These are phyloP conservation scores for Mus pahari DNA, from an alignment of 2,113 vertebrate genomes.

Conservation along the genomic window DNA sequence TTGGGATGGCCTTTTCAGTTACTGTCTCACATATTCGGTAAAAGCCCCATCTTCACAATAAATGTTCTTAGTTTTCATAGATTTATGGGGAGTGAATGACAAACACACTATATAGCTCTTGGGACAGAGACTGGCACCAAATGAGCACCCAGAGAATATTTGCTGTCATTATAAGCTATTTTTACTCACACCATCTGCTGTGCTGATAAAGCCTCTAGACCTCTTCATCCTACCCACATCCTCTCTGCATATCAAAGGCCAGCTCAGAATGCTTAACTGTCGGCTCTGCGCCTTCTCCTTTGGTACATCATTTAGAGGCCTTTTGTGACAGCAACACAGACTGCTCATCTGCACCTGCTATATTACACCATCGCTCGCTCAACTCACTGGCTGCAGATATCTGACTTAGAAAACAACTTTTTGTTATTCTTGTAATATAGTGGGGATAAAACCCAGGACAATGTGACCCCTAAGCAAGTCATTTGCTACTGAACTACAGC, in stretches of 20 bases:
- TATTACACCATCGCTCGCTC: too few species aligned
- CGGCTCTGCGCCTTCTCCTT: not conserved
- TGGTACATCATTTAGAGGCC: not conserved
- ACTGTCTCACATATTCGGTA: not conserved
- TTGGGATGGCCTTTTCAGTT: rapidly evolving
- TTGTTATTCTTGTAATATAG: not conserved
- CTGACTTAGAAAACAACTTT: not conserved
- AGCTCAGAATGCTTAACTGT: not conserved
- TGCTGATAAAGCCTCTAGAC: not conserved
- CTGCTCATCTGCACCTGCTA: not conserved
- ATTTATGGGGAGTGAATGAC: not conserved
- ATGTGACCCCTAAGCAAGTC: not conserved
- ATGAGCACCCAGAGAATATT: not conserved
- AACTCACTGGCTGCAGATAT: not conserved
- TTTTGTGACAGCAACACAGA: rapidly evolving
- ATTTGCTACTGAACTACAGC: not conserved
- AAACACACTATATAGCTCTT: not conserved
- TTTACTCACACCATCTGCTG: not conserved
- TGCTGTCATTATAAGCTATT: not conserved
- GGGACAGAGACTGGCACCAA: not conserved
- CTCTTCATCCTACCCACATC: not conserved
- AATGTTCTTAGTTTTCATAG: not conserved
- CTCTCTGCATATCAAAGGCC: not conserved
- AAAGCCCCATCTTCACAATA: not conserved
- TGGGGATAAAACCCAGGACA: not conserved